Conservation (phyloP, 2,113 vertebrate genomes). For the Smithornis capensis region DNA sequence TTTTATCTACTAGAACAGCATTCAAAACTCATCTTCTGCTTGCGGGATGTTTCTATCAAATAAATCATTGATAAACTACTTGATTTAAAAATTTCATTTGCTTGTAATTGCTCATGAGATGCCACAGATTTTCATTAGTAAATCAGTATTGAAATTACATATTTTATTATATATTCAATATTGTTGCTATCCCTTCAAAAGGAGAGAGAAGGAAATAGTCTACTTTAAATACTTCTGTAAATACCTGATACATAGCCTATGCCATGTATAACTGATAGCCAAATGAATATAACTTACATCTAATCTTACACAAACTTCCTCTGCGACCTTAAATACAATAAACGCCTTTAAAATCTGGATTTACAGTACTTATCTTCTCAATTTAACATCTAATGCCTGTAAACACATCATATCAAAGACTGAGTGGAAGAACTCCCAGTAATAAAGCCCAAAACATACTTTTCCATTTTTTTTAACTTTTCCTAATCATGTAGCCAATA, state of each 20-base stretch:
- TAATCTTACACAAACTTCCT: neutral
- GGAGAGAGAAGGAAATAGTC: neutral
- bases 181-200: neutral
- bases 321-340: neutral
- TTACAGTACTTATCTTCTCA: neutral
- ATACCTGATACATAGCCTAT: neutral
- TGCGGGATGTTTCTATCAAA: neutral
- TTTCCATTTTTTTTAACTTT: neutral
- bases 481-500: neutral
- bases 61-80: neutral
- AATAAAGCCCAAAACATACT: neutral
- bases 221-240: neutral
- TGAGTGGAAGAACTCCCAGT: neutral
- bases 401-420: neutral
- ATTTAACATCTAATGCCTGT: neutral
- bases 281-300: neutral
- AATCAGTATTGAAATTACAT: neutral
- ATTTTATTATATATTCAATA: neutral
- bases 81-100: neutral
- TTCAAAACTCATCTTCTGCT: neutral
- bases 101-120: neutral
- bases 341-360: neutral
- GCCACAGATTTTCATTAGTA: neutral
- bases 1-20: neutral
- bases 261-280: neutral